phyloP scores from a whole-genome alignment of 2,113 vertebrate species.

The Istiophorus platypterus region DNA sequence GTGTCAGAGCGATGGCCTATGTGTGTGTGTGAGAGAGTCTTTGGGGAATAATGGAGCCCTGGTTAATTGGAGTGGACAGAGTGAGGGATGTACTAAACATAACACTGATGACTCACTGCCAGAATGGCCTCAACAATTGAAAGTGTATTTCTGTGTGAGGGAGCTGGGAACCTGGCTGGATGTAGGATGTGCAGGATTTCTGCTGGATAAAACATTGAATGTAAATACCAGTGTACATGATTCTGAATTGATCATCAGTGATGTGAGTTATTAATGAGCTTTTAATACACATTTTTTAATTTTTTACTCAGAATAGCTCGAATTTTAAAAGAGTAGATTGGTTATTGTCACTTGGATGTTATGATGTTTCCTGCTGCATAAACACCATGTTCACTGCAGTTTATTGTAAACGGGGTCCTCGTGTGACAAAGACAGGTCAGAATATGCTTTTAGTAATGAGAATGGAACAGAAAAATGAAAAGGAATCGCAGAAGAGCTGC shows the following conservation, averaged over 20 bases:
- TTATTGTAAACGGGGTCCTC: neutral
- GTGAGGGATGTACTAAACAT: slow-evolving; percentile 61
- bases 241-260: neutral
- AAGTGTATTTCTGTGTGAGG: slow-evolving; percentile 42
- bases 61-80: slow-evolving; percentile 75
- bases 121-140: slow-evolving; percentile 30
- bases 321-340: too few species aligned
- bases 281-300: too few species aligned
- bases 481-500: neutral
- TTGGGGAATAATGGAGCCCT: slow-evolving; percentile 54
- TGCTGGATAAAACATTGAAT: neutral
- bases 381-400: neutral
- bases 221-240: neutral
- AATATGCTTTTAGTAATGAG: neutral
- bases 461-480: neutral
- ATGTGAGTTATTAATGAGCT: neutral
- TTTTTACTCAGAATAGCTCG: too few species aligned
- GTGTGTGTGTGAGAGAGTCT: slow-evolving; percentile 17
- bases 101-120: slow-evolving; percentile 60
- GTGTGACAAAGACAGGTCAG: neutral
- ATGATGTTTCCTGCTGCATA: slow-evolving; percentile 1
- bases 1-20: slow-evolving; percentile 17
- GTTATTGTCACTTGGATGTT: neutral
- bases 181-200: neutral
- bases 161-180: slow-evolving; percentile 12